Percentiles rank a stretch among this genome's conserved stretches.
These are phyloP conservation scores for Pachypanchax playfairii DNA, from an alignment of 2,113 vertebrate species.

Conservation along the genomic window DNA sequence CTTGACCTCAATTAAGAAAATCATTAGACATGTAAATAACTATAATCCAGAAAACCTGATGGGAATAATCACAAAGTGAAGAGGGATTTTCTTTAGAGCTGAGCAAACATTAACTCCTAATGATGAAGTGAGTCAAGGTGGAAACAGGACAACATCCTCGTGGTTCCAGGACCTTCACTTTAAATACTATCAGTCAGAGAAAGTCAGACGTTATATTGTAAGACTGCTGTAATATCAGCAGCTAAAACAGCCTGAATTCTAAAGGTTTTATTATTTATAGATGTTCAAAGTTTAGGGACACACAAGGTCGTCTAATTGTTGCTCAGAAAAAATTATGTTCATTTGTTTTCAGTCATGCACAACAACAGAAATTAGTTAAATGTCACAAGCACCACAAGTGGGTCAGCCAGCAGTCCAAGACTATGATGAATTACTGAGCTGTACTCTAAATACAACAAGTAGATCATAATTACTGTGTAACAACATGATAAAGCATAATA, in stretches of 20 bases:
- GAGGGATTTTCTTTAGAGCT: conserved; percentile 54
- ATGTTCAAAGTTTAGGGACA: neutral
- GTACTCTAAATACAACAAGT: neutral
- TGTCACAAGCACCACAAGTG: conserved; percentile 16
- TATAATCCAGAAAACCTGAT: conserved; percentile 53
- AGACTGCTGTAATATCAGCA: neutral
- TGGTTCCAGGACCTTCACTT: conserved; percentile 26
- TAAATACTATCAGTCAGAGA: neutral
- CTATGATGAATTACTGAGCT: neutral
- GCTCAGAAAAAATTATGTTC: neutral
- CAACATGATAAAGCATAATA: neutral
- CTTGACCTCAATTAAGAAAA: conserved; percentile 74
- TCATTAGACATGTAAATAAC: conserved; percentile 73
- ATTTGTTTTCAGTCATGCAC: conserved; percentile 10
- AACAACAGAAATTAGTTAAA: conserved; percentile 17
- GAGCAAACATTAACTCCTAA: conserved; percentile 50
- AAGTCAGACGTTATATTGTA: too few species aligned
- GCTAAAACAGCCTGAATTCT: neutral
- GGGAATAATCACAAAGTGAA: conserved; percentile 56
- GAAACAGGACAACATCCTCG: conserved; percentile 11
- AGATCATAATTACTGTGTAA: neutral
- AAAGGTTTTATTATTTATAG: neutral
- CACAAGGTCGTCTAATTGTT: neutral
- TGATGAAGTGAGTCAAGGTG: conserved; percentile 19
- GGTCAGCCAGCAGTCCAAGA: neutral